Percentiles rank a stretch among this genome's conserved stretches.
Conservation (phyloP, 2,797 vertebrate genomes). For the Florisuga fusca region DNA sequence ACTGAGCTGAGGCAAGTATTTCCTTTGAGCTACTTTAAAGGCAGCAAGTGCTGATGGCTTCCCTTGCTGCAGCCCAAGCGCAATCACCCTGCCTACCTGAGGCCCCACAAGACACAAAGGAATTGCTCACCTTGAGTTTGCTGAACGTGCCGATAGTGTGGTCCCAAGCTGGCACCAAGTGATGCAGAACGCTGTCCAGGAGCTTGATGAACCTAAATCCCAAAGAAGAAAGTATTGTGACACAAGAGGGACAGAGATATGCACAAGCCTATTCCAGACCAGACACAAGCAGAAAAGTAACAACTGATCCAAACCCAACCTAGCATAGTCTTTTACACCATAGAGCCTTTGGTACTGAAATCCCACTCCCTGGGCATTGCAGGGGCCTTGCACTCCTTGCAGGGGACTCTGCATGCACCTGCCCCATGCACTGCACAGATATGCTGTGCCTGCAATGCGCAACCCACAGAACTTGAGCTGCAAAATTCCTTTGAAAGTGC, state of each 20-base stretch:
- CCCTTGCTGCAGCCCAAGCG: not conserved
- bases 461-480: not conserved
- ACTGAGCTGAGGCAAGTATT: not conserved
- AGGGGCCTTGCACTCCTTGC: not conserved
- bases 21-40: not conserved
- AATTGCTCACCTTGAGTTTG: constrained; percentile 90
- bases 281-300: not conserved
- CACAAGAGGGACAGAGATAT: not conserved
- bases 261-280: not conserved
- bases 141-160: constrained; percentile 94
- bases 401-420: not conserved
- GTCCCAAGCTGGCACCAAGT: constrained; percentile 96
- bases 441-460: rapidly evolving
- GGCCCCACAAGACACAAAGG: not conserved
- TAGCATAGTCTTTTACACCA: not conserved
- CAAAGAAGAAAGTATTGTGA: not conserved
- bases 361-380: not conserved
- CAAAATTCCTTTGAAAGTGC: not conserved
- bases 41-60: not conserved
- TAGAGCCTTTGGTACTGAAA: not conserved
- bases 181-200: constrained; percentile 91
- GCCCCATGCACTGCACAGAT: rapidly evolving
- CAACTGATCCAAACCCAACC: not conserved
- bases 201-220: constrained; percentile 90
- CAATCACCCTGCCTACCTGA: not conserved